phyloP scores from a whole-genome alignment of 2,113 vertebrate species.

The Peromyscus leucopus region DNA sequence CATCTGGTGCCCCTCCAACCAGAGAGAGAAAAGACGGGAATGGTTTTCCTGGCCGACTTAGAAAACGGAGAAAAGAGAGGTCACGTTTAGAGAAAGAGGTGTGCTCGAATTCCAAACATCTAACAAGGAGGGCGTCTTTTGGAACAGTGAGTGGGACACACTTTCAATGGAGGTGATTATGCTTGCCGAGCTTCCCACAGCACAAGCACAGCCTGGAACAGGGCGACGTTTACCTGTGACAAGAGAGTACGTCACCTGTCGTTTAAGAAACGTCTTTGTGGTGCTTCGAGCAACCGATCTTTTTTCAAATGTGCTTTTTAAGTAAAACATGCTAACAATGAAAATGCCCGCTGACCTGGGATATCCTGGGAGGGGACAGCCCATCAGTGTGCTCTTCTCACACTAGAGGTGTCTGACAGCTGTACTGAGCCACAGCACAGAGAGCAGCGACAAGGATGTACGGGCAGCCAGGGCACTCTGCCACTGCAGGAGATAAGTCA shows the following conservation, averaged over 20 bases:
- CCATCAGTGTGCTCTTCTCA: constrained; percentile 52
- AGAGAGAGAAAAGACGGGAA: not conserved
- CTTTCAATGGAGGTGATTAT: not conserved
- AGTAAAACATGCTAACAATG: constrained; percentile 43
- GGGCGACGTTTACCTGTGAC: not conserved
- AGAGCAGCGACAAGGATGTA: constrained; percentile 68
- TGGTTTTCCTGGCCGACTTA: not conserved
- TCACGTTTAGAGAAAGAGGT: not conserved
- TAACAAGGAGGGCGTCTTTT: not conserved
- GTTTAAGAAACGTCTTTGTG: not conserved
- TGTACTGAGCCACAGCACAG: constrained; percentile 75
- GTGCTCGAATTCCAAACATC: not conserved
- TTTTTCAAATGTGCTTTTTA: not conserved
- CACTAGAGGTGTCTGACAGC: constrained; percentile 86
- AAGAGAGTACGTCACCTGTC: not conserved
- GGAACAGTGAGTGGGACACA: not conserved
- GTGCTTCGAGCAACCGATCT: not conserved
- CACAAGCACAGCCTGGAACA: not conserved
- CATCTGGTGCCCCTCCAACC: not conserved
- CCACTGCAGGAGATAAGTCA: constrained; percentile 85
- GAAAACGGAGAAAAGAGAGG: not conserved
- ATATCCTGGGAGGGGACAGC: constrained; percentile 4
- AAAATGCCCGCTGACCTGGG: constrained; percentile 49
- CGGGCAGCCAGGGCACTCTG: constrained; percentile 81
- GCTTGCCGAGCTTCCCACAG: not conserved